These are phyloP conservation scores for Hephaestus fuliginosus DNA, from an alignment of 2,797 vertebrate species.

Conservation along the genomic window DNA sequence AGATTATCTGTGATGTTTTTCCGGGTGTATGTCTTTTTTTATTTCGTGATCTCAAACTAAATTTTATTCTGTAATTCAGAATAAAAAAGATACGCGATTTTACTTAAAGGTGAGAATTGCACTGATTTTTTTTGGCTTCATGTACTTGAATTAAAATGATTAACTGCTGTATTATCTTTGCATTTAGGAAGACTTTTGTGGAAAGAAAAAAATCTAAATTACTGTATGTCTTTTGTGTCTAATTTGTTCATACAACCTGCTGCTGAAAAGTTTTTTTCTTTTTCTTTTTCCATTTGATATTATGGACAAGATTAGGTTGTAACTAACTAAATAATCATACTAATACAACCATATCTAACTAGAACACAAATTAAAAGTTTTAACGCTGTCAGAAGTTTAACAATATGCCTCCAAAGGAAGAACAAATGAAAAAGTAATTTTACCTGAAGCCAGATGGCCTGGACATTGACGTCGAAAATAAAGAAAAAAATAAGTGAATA, in stretches of 20 bases:
- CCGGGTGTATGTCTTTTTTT: background rate
- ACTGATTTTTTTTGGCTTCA: background rate
- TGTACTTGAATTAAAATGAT: background rate
- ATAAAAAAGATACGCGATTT: fast-evolving
- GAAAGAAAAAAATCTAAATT: background rate
- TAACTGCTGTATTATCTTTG: background rate
- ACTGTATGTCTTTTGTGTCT: background rate
- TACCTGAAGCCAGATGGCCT: background rate
- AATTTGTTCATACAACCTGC: background rate
- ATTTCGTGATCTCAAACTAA: background rate
- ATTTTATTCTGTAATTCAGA: background rate
- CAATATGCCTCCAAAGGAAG: background rate
- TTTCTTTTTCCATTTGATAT: background rate
- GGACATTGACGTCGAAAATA: background rate
- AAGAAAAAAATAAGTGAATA: background rate
- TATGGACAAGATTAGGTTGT: background rate
- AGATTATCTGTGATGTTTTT: background rate
- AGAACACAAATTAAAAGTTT: background rate
- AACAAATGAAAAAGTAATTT: background rate
- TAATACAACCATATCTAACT: background rate
- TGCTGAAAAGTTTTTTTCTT: background rate
- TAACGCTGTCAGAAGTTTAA: background rate
- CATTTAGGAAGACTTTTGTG: background rate
- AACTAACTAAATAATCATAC: background rate
- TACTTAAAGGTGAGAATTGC: background rate